Evolutionary conservation across 2,113 vertebrate genomes (phyloP), one percentile per base, ranked within the genome.

Genomic region (Oncorhynchus clarkii): DNA sequence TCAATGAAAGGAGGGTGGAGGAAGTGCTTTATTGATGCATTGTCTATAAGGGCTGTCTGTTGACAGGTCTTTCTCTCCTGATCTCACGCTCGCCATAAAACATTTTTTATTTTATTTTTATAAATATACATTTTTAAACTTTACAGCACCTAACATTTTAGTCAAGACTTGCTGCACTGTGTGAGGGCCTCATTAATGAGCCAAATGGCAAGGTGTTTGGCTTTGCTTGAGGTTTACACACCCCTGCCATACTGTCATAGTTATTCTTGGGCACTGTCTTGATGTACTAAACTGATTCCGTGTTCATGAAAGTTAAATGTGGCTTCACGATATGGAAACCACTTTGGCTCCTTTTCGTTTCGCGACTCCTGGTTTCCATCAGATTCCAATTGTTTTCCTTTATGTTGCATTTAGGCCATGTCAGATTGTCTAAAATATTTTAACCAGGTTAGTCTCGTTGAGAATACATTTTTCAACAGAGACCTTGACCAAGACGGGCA

Each of bases 11-110:
- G 89, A 91, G 86, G 86, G 51, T 45, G 87, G 89, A 93, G 91
- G 93, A 94, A 94, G 88, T 83, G 87, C 94, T 95, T 95, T 93
- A 95, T 93, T 95, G 92, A 93, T 92, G 90, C 82, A 81, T 62
- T 74, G 31, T 95, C 96, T 90, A 92, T 92, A 92, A 91, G 90
- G 82, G 86, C 81, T 90, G 82, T 94, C 89, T 94, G 69, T 87
- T 90, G 86, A 78, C 80, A 88, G 83, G 80, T 70, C 89, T 88
- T 87, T 88, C 84, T 83, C 84, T 90, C 72, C 69, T 77, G 86
- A 80, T 80, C 84, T 82, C 66, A 5, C n/a, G 62, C 70, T 80
- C 70, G 77, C 88, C 83, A 72, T 90, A 89, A 91, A 89, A 85
- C 82, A 83, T 89, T 34, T 34, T 89, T 34, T 34, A 5, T 5